Evolutionary conservation across 2,797 vertebrate species (phyloP).

Genomic region (Zenarchopterus dispar): DNA sequence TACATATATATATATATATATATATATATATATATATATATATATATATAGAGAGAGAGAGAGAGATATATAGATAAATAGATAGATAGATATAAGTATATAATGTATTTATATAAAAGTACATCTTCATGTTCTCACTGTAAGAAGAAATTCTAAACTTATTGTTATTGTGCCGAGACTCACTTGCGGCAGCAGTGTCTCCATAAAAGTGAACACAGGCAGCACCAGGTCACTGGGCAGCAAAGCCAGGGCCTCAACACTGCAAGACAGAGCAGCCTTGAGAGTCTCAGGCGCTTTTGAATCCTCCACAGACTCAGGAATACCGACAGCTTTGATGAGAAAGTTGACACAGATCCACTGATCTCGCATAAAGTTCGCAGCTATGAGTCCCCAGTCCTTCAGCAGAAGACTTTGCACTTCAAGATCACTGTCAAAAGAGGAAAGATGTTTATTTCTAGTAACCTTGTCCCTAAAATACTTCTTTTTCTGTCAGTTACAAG

Average conservation of each 20-base stretch:
- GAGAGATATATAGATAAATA: no score
- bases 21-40: no score
- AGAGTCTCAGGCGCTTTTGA: constrained; percentile 62
- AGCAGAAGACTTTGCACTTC: constrained; percentile 69
- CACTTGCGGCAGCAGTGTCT: constrained; percentile 86
- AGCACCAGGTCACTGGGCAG: constrained; percentile 89
- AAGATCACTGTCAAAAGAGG: constrained; percentile 68
- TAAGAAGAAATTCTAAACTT: background rate
- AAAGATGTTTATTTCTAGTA: constrained; percentile 1
- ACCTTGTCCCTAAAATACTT: background rate
- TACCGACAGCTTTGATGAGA: constrained; percentile 69
- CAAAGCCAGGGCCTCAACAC: constrained; percentile 84
- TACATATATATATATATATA: no score
- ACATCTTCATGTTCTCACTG: background rate
- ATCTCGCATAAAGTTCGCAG: constrained; percentile 85
- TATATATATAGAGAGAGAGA: no score
- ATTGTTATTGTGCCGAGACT: constrained; percentile 19
- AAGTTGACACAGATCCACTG: constrained; percentile 91
- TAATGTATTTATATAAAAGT: no score
- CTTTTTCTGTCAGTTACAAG: background rate
- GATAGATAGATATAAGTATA: no score
- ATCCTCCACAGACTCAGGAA: constrained; percentile 31
- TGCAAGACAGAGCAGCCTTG: constrained; percentile 73
- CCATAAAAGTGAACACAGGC: constrained; percentile 89
- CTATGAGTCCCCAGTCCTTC: constrained; percentile 90